These are phyloP conservation scores for Hirtodrosophila histrioides DNA, from an alignment of 2,888 invertebrate species.

Conservation along the genomic window DNA sequence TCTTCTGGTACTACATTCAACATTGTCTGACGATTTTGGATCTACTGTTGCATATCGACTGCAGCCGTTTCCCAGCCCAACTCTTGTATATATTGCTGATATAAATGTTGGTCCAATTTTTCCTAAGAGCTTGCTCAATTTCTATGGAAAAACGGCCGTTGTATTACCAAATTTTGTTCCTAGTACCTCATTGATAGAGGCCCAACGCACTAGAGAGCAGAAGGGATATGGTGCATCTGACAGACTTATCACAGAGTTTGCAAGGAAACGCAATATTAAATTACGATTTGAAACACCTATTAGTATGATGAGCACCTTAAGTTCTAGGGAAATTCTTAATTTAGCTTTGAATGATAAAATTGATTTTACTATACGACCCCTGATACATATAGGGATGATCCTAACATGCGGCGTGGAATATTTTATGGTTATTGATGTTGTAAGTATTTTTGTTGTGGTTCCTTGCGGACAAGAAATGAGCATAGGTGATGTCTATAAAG, in stretches of 20 bases:
- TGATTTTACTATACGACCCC: slow-evolving; percentile 11
- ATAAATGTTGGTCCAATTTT: background rate
- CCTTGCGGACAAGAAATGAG: slow-evolving; percentile 34
- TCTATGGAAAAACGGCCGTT: slow-evolving; percentile 10
- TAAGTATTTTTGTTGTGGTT: slow-evolving; percentile 13
- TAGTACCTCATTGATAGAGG: background rate
- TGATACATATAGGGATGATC: background rate
- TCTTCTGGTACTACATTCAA: slow-evolving; percentile 27
- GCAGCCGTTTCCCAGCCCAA: slow-evolving; percentile 24
- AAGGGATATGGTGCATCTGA: slow-evolving; percentile 10
- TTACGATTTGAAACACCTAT: background rate
- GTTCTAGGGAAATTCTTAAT: background rate
- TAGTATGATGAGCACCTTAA: background rate
- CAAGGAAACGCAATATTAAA: slow-evolving; percentile 15
- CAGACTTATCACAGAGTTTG: slow-evolving; percentile 17
- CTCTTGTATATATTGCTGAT: background rate
- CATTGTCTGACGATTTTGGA: background rate
- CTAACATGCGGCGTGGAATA: background rate
- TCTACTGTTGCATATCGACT: slow-evolving; percentile 7
- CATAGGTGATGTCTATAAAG: slow-evolving; percentile 23
- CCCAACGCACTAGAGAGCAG: slow-evolving; percentile 13
- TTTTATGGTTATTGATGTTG: background rate
- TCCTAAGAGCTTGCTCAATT: background rate
- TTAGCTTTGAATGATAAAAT: background rate
- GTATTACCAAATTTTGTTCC: background rate